Evolutionary conservation across 1,140 invertebrate genomes (phyloP).

Genomic region (Zaprionus gabonicus): DNA sequence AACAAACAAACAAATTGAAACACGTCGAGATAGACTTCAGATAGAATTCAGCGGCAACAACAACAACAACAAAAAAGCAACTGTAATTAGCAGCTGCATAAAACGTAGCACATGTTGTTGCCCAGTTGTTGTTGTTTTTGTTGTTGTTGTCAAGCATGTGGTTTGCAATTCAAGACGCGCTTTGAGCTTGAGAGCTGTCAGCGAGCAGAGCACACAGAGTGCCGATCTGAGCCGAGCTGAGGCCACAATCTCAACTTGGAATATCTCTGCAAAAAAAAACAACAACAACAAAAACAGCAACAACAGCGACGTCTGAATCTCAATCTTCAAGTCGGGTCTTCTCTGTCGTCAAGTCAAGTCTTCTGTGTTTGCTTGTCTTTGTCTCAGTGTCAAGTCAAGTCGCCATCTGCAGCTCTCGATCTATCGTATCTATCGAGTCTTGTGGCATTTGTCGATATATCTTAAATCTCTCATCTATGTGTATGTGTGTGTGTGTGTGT

Average conservation of each 20-base stretch:
- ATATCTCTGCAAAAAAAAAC: neutral
- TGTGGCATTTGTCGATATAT: constrained; percentile 62
- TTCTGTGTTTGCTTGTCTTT: constrained; percentile 18
- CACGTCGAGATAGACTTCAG: constrained; percentile 45
- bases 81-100: constrained; percentile 81
- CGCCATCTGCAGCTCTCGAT: constrained; percentile 46
- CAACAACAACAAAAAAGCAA: constrained; percentile 54
- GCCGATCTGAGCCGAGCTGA: constrained; percentile 14
- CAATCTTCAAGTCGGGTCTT: constrained; percentile 18
- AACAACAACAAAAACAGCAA: neutral
- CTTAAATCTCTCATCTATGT: constrained; percentile 36
- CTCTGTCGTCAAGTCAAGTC: constrained; percentile 8
- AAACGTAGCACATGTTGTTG: constrained; percentile 60
- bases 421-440: constrained; percentile 28
- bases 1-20: constrained; percentile 72
- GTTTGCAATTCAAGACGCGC: constrained; percentile 79
- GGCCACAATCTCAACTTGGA: constrained; percentile 40
- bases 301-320: constrained; percentile 11
- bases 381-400: constrained; percentile 45
- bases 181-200: constrained; percentile 42
- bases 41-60: constrained; percentile 55
- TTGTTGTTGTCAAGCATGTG: constrained; percentile 60
- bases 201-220: constrained; percentile 12
- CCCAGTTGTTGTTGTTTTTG: constrained; percentile 24
- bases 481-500: constrained; percentile 21